These are phyloP conservation scores for Zophobas morio DNA, from an alignment of 1,140 invertebrate species.

Conservation along the genomic window DNA sequence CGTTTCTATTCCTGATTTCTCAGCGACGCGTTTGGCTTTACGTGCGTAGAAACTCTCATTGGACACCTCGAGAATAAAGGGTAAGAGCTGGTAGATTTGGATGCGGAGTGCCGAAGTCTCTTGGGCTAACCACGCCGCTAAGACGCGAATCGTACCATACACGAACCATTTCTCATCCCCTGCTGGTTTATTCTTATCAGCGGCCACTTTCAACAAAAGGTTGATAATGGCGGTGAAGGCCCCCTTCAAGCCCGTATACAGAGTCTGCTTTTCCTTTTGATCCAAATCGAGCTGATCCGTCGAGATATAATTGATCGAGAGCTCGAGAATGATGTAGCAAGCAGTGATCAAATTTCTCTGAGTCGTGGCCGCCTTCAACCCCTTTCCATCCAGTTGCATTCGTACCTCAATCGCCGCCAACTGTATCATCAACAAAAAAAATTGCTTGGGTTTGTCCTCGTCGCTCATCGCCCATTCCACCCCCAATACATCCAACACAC, in stretches of 20 bases:
- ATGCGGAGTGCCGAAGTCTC: conserved; percentile 91
- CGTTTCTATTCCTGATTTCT: conserved; percentile 74
- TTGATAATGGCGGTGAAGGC: conserved; percentile 88
- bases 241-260: conserved; percentile 92
- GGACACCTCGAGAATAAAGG: conserved; percentile 82
- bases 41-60: conserved; percentile 87
- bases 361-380: conserved; percentile 82
- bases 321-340: conserved; percentile 89
- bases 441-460: conserved; percentile 84
- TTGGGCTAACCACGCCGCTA: conserved; percentile 91
- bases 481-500: conserved; percentile 85
- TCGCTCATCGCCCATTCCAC: conserved; percentile 86
- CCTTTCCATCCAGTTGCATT: conserved; percentile 92
- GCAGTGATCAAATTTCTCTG: conserved; percentile 84
- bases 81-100: conserved; percentile 84
- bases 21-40: conserved; percentile 74
- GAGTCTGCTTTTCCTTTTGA: conserved; percentile 90
- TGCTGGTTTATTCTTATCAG: conserved; percentile 77
- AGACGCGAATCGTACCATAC: conserved; percentile 85
- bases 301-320: conserved; percentile 85
- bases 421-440: conserved; percentile 88
- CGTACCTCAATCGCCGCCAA: conserved; percentile 91
- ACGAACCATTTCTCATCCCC: conserved; percentile 81
- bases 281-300: conserved; percentile 87
- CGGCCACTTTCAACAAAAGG: conserved; percentile 80